phyloP scores from a whole-genome alignment of 1,140 invertebrate genomes.

The Octopus sinensis region DNA sequence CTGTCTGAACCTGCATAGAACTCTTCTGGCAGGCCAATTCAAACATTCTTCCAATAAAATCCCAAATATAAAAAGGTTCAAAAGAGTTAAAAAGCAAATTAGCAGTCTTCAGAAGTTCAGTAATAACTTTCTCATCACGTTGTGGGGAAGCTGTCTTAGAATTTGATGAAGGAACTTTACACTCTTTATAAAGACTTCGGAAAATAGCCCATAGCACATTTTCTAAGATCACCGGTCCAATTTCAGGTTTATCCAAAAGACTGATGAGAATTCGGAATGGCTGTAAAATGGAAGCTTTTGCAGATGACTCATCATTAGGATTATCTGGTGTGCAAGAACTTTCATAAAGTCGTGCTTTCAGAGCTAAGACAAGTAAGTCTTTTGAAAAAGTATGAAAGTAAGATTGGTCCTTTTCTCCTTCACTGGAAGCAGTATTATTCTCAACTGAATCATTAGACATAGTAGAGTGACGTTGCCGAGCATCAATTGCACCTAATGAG shows the following conservation, averaged over 20 bases:
- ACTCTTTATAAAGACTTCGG: slow-evolving; percentile 61
- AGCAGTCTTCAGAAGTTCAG: slow-evolving; percentile 74
- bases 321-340: slow-evolving; percentile 27
- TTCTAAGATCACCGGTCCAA: slow-evolving; percentile 80
- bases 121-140: slow-evolving; percentile 26
- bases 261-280: slow-evolving; percentile 84
- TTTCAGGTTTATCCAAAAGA: slow-evolving; percentile 84
- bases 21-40: slow-evolving; percentile 62
- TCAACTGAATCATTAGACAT: background rate
- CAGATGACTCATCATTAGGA: slow-evolving; percentile 12
- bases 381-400: slow-evolving; percentile 78
- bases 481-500: background rate
- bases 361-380: slow-evolving; percentile 59
- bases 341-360: slow-evolving; percentile 58
- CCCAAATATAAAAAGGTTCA: slow-evolving; percentile 84
- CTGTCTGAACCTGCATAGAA: slow-evolving; percentile 14
- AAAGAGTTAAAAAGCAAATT: slow-evolving; percentile 82
- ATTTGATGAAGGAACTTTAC: slow-evolving; percentile 23
- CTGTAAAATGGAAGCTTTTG: slow-evolving; percentile 60
- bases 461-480: background rate
- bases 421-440: background rate
- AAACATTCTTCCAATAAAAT: slow-evolving; percentile 73
- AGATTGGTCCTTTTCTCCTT: slow-evolving; percentile 35
- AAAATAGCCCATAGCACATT: slow-evolving; percentile 83
- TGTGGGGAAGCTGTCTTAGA: slow-evolving; percentile 14